phyloP scores from a whole-genome alignment of 2,113 vertebrate genomes.

The Rana temporaria region DNA sequence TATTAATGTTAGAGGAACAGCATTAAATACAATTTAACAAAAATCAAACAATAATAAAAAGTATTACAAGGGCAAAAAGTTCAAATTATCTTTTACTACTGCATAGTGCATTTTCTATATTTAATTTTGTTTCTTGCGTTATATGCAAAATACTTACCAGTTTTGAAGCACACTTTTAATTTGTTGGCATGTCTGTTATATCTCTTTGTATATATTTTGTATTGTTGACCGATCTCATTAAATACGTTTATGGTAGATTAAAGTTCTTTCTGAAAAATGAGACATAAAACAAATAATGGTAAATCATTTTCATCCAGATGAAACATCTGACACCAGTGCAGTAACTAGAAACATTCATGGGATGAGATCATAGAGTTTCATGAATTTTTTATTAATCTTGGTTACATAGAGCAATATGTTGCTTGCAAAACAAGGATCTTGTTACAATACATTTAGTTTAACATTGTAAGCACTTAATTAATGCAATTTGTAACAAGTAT shows the following conservation, averaged over 20 bases:
- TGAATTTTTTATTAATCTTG: conserved; percentile 36
- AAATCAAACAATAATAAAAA: no score
- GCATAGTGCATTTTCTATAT: no score
- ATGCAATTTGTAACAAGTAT: conserved; percentile 27
- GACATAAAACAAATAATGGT: conserved; percentile 15
- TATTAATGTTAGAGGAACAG: no score
- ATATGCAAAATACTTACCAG: no score
- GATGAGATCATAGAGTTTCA: conserved; percentile 47
- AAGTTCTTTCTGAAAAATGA: conserved; percentile 7
- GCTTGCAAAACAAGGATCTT: conserved; percentile 35
- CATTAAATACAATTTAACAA: no score
- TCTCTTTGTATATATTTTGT: neutral
- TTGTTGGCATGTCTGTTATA: neutral
- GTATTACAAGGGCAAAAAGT: no score
- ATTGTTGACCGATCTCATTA: neutral
- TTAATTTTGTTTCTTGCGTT: no score
- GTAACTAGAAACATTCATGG: conserved; percentile 25
- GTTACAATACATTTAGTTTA: conserved; percentile 36
- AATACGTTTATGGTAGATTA: neutral
- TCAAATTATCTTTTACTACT: no score
- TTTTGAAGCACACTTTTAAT: neutral
- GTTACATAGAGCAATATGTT: conserved; percentile 12
- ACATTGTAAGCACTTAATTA: conserved; percentile 42
- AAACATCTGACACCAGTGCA: conserved; percentile 19
- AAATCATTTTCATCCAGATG: neutral